phyloP scores from a whole-genome alignment of 2,888 invertebrate species.

The Lagria hirta region DNA sequence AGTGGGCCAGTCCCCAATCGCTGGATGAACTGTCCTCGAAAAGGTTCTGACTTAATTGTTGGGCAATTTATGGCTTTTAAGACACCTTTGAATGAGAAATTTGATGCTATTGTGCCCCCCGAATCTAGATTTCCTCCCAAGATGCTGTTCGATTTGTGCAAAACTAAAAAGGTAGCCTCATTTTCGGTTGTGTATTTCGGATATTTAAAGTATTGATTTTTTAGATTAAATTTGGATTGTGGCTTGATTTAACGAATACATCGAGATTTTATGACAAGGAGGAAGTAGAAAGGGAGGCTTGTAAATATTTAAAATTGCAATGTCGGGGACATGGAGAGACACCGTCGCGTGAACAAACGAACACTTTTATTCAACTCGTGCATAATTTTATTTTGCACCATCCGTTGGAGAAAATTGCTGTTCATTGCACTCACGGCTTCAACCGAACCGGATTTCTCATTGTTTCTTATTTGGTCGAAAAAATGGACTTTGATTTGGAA shows the following conservation, averaged over 20 bases:
- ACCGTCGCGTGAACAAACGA: constrained; percentile 82
- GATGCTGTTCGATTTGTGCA: constrained; percentile 82
- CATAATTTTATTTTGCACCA: constrained; percentile 75
- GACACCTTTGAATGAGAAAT: constrained; percentile 84
- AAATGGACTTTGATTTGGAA: constrained; percentile 79
- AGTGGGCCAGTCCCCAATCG: constrained; percentile 77
- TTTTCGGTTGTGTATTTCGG: neutral
- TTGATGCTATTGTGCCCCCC: constrained; percentile 81
- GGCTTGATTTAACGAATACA: constrained; percentile 97
- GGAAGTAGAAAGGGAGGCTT: constrained; percentile 74
- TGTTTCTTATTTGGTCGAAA: constrained; percentile 85
- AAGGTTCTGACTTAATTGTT: constrained; percentile 69
- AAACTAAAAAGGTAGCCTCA: constrained; percentile 72
- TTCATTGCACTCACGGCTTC: constrained; percentile 98
- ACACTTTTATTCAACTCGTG: constrained; percentile 79
- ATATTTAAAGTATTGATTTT: constrained; percentile 24
- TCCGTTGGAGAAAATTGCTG: constrained; percentile 76
- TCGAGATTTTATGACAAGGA: constrained; percentile 84
- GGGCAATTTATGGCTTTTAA: constrained; percentile 92
- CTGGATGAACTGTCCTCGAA: constrained; percentile 87
- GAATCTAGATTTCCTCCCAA: constrained; percentile 81
- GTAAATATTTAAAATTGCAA: constrained; percentile 84
- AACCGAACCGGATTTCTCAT: constrained; percentile 97
- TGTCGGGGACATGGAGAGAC: constrained; percentile 93
- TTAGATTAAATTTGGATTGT: constrained; percentile 85